phyloP scores from a whole-genome alignment of 2,888 invertebrate genomes.

The Buathra laborator region DNA sequence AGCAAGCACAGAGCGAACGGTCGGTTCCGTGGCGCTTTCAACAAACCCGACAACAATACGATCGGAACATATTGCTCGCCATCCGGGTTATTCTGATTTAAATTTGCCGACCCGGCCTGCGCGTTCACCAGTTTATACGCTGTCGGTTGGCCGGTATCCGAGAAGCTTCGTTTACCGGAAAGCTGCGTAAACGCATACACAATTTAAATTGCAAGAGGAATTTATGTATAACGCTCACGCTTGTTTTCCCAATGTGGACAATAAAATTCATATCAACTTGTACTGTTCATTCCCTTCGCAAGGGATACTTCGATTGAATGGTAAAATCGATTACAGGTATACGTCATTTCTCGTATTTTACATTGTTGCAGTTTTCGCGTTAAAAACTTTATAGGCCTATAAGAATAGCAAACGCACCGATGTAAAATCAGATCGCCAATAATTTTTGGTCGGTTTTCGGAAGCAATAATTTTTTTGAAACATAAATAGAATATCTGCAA shows the following conservation, averaged over 20 bases:
- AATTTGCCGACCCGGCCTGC: slow-evolving; percentile 76
- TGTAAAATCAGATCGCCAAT: no score
- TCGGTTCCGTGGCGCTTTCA: slow-evolving; percentile 56
- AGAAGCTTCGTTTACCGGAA: slow-evolving; percentile 29
- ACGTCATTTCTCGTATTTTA: no score
- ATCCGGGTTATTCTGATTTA: slow-evolving; percentile 82
- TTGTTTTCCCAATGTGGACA: neutral
- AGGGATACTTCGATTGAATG: no score
- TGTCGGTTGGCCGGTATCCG: neutral
- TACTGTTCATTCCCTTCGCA: neutral
- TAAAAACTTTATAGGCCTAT: no score
- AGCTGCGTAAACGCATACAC: slow-evolving; percentile 23
- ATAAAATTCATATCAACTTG: neutral
- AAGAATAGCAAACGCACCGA: no score
- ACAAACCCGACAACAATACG: slow-evolving; percentile 76
- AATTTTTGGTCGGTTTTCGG: no score
- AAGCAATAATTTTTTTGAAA: no score
- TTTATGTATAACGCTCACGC: neutral
- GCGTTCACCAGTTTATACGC: slow-evolving; percentile 33
- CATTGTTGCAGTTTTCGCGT: no score
- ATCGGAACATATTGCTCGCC: slow-evolving; percentile 79
- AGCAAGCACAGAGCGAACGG: slow-evolving; percentile 25
- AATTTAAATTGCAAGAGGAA: slow-evolving; percentile 30
- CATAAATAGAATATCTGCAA: no score
- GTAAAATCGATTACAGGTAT: no score